Percentiles rank a stretch among this genome's conserved stretches.
These are phyloP conservation scores for Miltochrista miniata DNA, from an alignment of 2,888 invertebrate genomes.

Conservation along the genomic window DNA sequence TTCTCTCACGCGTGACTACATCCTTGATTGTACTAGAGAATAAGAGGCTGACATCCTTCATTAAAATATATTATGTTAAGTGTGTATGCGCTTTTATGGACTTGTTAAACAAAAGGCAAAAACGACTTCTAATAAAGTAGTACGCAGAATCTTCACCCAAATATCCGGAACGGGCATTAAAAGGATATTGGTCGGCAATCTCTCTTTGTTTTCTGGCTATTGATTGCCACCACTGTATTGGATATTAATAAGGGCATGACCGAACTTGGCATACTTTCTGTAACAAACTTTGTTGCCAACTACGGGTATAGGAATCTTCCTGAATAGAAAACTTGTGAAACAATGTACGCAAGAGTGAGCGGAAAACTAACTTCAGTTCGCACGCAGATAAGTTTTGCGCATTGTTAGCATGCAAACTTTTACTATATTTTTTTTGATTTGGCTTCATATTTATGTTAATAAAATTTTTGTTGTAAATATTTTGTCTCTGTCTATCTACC, in stretches of 20 bases:
- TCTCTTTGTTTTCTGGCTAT: slow-evolving; percentile 45
- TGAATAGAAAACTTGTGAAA: background rate
- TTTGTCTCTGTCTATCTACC: no score
- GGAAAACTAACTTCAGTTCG: background rate
- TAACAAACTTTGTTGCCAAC: background rate
- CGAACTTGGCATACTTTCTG: background rate
- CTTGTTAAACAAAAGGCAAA: background rate
- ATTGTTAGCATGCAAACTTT: background rate
- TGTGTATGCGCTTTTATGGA: background rate
- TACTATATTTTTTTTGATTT: no score
- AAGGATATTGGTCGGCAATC: slow-evolving; percentile 37
- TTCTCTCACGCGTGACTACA: no score
- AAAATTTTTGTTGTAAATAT: no score
- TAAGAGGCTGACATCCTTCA: no score
- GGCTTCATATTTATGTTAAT: no score
- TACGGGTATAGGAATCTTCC: background rate
- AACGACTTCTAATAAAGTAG: no score
- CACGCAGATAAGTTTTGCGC: background rate
- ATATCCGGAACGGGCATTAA: slow-evolving; percentile 44
- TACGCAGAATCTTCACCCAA: slow-evolving; percentile 4
- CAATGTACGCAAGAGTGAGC: background rate
- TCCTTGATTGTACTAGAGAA: no score
- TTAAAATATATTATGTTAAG: no score
- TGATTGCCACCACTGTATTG: slow-evolving; percentile 37
- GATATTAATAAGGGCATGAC: slow-evolving; percentile 11